Percentiles rank a stretch among this genome's conserved stretches.
Conservation (phyloP, 2,113 vertebrate genomes). For the Heterocephalus glaber region DNA sequence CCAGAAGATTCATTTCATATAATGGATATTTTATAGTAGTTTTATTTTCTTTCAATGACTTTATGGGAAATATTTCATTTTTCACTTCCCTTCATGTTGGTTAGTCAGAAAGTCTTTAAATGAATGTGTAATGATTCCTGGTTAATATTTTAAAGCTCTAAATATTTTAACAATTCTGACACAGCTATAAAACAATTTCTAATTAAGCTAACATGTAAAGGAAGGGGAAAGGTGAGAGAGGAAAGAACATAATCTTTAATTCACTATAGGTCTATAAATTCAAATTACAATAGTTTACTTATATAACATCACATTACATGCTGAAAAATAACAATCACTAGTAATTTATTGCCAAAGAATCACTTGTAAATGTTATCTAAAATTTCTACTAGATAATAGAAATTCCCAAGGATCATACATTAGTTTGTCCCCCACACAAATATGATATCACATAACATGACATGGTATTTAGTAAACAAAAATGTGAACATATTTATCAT, state of each 20-base stretch:
- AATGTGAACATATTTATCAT: background rate
- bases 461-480: background rate
- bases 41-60: conserved; percentile 75
- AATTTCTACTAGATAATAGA: background rate
- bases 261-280: conserved; percentile 28
- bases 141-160: conserved; percentile 77
- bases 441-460: background rate
- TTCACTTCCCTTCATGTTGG: conserved; percentile 60
- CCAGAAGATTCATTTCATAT: conserved; percentile 23
- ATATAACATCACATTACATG: background rate
- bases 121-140: conserved; percentile 64
- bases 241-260: conserved; percentile 39
- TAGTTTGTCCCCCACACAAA: background rate
- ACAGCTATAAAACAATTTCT: conserved; percentile 73
- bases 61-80: conserved; percentile 70
- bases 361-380: background rate
- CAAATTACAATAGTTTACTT: conserved; percentile 2
- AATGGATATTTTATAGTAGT: conserved; percentile 68
- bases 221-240: conserved; percentile 46
- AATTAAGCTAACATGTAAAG: conserved; percentile 64
- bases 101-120: conserved; percentile 58
- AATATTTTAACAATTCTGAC: conserved; percentile 77
- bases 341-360: background rate
- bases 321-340: conserved; percentile 4
- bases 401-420: background rate